A percentile compares a stretch with the other conserved stretches of the same genome.
These are phyloP conservation scores for Egretta garzetta DNA, from an alignment of 2,113 vertebrate genomes.

Conservation along the genomic window DNA sequence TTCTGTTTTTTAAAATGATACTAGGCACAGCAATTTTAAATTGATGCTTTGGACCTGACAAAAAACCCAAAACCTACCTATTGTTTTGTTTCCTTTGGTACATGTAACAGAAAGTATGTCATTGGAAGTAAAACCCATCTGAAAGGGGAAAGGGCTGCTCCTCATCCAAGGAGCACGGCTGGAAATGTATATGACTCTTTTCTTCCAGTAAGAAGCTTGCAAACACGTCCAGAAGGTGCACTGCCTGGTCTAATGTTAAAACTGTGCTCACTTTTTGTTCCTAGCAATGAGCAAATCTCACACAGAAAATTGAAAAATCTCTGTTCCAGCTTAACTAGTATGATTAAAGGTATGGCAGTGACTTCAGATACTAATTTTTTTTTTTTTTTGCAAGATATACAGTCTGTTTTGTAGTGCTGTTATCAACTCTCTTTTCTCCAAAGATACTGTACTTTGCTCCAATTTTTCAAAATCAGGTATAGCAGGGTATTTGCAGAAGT, in stretches of 20 bases:
- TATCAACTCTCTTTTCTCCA: not conserved
- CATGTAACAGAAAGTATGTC: not conserved
- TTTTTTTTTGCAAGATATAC: not conserved
- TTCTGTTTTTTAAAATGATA: not conserved
- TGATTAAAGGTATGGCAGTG: not conserved
- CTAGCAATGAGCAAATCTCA: not conserved
- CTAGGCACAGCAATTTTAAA: not conserved
- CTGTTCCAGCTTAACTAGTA: not conserved
- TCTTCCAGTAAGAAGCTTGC: not conserved
- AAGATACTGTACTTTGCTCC: not conserved
- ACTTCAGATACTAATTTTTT: not conserved
- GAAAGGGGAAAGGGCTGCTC: not conserved
- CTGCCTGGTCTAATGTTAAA: not conserved
- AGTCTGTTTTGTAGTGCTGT: not conserved
- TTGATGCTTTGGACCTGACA: not conserved
- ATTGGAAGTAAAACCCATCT: not conserved
- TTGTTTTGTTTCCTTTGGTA: not conserved
- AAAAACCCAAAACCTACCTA: not conserved
- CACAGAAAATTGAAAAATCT: not conserved
- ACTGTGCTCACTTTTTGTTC: not conserved
- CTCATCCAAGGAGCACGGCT: not conserved
- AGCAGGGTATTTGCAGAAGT: not conserved
- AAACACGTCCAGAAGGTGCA: not conserved
- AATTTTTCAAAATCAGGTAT: not conserved
- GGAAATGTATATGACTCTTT: not conserved